phyloP scores from a whole-genome alignment of 2,888 invertebrate genomes.

The Rhamnusium bicolor region DNA sequence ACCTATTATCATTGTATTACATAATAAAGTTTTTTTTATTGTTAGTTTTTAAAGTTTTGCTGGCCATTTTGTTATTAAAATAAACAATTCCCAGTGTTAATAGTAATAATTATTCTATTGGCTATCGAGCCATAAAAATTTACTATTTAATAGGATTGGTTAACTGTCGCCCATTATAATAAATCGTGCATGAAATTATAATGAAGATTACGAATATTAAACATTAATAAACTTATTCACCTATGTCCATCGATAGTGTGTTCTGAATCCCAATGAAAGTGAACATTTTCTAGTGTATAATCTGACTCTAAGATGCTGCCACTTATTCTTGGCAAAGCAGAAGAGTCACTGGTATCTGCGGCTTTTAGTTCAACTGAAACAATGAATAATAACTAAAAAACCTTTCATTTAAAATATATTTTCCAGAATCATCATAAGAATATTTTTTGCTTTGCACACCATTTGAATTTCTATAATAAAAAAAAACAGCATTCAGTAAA shows the following conservation, averaged over 20 bases:
- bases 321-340: background rate
- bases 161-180: background rate
- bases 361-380: background rate
- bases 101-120: constrained; percentile 15
- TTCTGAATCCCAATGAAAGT: constrained; percentile 90
- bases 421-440: too few species aligned
- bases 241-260: constrained; percentile 80
- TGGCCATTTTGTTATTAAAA: constrained; percentile 5
- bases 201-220: background rate
- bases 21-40: background rate
- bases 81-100: background rate
- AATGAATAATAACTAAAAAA: too few species aligned
- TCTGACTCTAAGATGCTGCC: constrained; percentile 65
- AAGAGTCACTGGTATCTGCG: background rate
- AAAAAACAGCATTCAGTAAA: too few species aligned
- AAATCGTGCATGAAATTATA: background rate
- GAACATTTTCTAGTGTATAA: constrained; percentile 75
- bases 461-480: too few species aligned
- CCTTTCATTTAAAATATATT: too few species aligned
- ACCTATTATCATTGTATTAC: background rate
- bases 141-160: constrained; percentile 3
- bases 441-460: too few species aligned
- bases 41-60: background rate
- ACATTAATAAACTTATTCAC: constrained; percentile 47
- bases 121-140: constrained; percentile 17